A percentile compares a stretch with the other conserved stretches of the same genome.
Evolutionary conservation across 2,113 vertebrate species (phyloP).

Genomic region (Zingel zingel): DNA sequence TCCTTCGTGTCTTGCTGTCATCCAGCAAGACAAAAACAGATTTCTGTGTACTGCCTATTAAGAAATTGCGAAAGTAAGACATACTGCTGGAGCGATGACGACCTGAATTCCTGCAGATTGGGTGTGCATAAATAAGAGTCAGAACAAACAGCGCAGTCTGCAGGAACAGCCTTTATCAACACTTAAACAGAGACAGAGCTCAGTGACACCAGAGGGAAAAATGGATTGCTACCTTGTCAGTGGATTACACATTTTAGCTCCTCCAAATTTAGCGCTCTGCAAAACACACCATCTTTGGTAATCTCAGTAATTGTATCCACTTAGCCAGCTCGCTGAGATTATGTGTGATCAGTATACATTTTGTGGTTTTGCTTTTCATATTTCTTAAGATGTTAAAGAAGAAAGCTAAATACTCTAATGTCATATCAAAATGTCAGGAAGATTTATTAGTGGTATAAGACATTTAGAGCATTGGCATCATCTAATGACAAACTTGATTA

Average conservation of each 20-base stretch:
- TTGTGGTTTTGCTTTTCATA: background rate
- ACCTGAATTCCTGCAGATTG: background rate
- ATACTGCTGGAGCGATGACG: background rate
- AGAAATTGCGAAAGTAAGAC: conserved; percentile 2
- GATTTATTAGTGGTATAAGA: conserved; percentile 24
- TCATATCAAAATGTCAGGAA: conserved; percentile 16
- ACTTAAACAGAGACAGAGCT: conserved; percentile 7
- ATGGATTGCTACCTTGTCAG: conserved; percentile 2
- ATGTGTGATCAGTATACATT: conserved; percentile 15
- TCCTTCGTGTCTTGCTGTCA: background rate
- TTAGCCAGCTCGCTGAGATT: conserved; percentile 2
- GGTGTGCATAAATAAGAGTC: conserved; percentile 4
- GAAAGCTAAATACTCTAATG: background rate
- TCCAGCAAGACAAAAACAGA: conserved; percentile 2
- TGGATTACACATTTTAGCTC: conserved; percentile 20
- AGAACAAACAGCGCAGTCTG: background rate
- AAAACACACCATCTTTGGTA: conserved; percentile 32
- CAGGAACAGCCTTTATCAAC: background rate
- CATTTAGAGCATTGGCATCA: background rate
- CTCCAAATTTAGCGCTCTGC: background rate
- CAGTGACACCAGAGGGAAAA: background rate
- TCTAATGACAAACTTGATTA: conserved; percentile 29
- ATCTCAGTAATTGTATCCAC: conserved; percentile 1
- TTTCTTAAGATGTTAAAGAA: background rate
- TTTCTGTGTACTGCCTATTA: conserved; percentile 8